A percentile compares a stretch with the other conserved stretches of the same genome.
Evolutionary conservation across 2,113 vertebrate genomes (phyloP).

Genomic region (Donacobius atricapilla): DNA sequence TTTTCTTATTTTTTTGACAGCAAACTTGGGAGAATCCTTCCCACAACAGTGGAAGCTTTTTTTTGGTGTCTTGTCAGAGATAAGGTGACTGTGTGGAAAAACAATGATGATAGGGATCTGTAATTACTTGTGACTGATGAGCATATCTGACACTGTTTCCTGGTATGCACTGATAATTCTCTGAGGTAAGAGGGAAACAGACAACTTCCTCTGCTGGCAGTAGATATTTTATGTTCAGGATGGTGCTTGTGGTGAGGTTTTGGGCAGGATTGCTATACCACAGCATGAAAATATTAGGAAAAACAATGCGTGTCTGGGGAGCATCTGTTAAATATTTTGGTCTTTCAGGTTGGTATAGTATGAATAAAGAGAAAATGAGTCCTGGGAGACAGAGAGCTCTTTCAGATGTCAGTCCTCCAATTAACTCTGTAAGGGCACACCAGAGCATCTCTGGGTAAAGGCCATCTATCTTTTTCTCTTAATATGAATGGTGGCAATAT

Average conservation of each 20-base stretch:
- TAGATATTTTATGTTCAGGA: neutral
- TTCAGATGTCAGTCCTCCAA: neutral
- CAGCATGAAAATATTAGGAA: neutral
- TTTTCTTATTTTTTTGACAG: neutral
- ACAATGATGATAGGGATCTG: constrained; percentile 43
- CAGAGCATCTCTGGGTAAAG: neutral
- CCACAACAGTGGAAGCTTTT: neutral
- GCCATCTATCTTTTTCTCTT: neutral
- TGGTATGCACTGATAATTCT: neutral
- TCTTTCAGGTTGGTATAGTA: neutral
- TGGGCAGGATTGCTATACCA: neutral
- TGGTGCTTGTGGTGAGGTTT: neutral
- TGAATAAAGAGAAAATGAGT: neutral
- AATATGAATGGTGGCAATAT: neutral
- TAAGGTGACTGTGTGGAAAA: constrained; percentile 26
- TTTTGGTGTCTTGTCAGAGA: constrained; percentile 11
- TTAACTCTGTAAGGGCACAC: neutral
- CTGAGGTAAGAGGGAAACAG: neutral
- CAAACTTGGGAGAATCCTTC: neutral
- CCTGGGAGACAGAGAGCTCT: neutral
- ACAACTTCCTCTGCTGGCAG: neutral
- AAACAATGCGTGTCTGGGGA: neutral
- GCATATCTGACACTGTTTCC: constrained; percentile 30
- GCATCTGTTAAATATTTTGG: neutral
- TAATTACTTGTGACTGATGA: constrained; percentile 47